A percentile compares a stretch with the other conserved stretches of the same genome.
These are phyloP conservation scores for Oreortyx pictus DNA, from an alignment of 2,797 vertebrate genomes.

Conservation along the genomic window DNA sequence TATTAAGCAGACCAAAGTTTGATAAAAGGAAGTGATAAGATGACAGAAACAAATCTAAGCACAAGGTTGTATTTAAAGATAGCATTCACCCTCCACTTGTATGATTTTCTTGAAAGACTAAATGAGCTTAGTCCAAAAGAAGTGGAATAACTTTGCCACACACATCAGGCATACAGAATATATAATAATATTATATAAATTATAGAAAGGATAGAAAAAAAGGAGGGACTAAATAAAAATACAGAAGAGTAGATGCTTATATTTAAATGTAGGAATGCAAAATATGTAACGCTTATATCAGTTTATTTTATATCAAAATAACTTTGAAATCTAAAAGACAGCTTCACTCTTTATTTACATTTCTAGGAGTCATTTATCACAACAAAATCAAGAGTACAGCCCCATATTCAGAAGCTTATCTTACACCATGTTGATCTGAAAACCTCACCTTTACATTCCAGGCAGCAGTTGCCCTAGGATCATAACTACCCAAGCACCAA, in stretches of 20 bases:
- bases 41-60: slow-evolving; percentile 26
- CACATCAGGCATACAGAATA: neutral
- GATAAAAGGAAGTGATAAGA: neutral
- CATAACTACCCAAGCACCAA: neutral
- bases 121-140: neutral
- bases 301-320: no score
- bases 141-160: neutral
- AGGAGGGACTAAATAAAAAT: neutral
- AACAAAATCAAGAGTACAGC: neutral
- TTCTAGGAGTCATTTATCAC: neutral
- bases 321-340: neutral
- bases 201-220: neutral
- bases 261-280: neutral
- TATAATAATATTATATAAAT: neutral
- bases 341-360: neutral
- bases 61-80: neutral
- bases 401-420: neutral
- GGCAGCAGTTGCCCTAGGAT: neutral
- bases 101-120: neutral
- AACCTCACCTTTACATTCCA: neutral
- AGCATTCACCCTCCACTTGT: neutral
- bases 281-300: neutral
- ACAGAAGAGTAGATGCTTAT: neutral
- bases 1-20: neutral
- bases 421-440: neutral